Percentiles rank a stretch among this genome's conserved stretches.
phyloP scores from a whole-genome alignment of 2,113 vertebrate genomes.

The Hymenochirus boettgeri region DNA sequence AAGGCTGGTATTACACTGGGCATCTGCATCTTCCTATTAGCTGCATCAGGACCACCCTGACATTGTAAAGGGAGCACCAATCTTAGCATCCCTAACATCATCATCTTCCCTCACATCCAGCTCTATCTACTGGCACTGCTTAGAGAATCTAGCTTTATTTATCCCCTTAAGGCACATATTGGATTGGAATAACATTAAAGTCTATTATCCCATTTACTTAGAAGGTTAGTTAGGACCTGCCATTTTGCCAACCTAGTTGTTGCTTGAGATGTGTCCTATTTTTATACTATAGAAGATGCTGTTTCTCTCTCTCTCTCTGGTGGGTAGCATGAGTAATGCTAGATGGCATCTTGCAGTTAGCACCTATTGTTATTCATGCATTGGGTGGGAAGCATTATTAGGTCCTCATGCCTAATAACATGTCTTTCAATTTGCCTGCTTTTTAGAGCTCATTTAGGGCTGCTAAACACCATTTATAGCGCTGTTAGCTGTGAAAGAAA shows the following conservation, averaged over 20 bases:
- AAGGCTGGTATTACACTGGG: background rate
- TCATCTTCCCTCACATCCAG: background rate
- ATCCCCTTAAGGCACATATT: too few relatives aligned
- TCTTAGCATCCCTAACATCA: background rate
- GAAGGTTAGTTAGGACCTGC: background rate
- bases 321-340: slow-evolving; percentile 30
- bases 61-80: slow-evolving; percentile 1
- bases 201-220: too few relatives aligned
- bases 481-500: background rate
- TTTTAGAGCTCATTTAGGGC: background rate
- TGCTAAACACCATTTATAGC: background rate
- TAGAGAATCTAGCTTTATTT: too few relatives aligned
- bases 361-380: slow-evolving; percentile 19
- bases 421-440: background rate
- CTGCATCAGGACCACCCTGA: slow-evolving; percentile 20
- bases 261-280: slow-evolving; percentile 11
- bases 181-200: too few relatives aligned
- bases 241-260: background rate
- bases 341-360: slow-evolving; percentile 23
- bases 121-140: background rate
- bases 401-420: background rate
- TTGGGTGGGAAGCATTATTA: slow-evolving; percentile 7
- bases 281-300: slow-evolving; percentile 15
- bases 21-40: background rate
- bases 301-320: slow-evolving; percentile 7